Percentiles rank a stretch among this genome's conserved stretches.
Conservation (phyloP, 2,888 invertebrate species). For the Lasius fuliginosus region DNA sequence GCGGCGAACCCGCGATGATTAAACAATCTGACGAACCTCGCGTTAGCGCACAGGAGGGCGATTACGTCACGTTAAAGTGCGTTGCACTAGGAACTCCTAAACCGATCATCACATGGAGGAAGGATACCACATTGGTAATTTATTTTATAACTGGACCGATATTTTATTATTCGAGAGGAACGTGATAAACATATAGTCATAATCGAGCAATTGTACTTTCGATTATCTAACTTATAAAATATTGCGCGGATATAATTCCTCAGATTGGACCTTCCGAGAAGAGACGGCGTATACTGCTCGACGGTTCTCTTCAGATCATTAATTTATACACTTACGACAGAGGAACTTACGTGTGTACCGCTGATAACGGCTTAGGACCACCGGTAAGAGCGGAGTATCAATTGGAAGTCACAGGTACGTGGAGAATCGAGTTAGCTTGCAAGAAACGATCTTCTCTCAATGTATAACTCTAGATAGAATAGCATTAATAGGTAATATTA, state of each 20-base stretch:
- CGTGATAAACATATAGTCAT: not conserved
- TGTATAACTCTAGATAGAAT: not conserved
- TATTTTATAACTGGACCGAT: not conserved
- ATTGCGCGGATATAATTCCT: constrained; percentile 33
- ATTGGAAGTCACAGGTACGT: constrained; percentile 92
- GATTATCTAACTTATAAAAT: not conserved
- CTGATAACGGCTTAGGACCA: constrained; percentile 92
- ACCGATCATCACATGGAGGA: constrained; percentile 93
- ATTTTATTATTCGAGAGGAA: not conserved
- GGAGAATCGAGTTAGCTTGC: not conserved
- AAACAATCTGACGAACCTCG: constrained; percentile 87
- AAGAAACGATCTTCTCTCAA: not conserved
- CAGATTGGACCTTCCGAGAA: constrained; percentile 92
- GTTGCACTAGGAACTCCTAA: constrained; percentile 92
- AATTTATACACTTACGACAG: constrained; percentile 93
- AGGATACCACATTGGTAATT: constrained; percentile 90
- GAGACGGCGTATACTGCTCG: constrained; percentile 90
- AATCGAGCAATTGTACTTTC: not conserved
- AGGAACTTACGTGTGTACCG: constrained; percentile 95
- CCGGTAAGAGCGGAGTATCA: constrained; percentile 90
- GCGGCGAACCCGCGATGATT: constrained; percentile 80
- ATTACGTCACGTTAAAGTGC: constrained; percentile 91
- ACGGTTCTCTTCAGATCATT: constrained; percentile 94
- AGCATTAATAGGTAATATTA: not conserved
- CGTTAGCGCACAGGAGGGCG: constrained; percentile 91